phyloP scores from a whole-genome alignment of 2,888 invertebrate genomes.

The Falcaria lacertinaria region DNA sequence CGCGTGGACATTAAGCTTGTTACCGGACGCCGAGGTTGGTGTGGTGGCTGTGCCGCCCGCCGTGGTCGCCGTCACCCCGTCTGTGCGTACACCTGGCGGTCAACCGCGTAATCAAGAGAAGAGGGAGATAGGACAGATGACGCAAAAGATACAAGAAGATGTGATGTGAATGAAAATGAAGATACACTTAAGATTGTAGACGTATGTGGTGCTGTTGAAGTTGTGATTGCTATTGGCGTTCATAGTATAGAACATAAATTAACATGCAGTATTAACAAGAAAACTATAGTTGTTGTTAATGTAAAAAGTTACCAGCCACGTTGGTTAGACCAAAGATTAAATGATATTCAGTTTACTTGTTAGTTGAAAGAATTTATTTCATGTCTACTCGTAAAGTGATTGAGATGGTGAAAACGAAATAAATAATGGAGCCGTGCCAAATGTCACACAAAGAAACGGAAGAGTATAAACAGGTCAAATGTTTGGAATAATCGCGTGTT shows the following conservation, averaged over 20 bases:
- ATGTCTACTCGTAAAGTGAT: not conserved
- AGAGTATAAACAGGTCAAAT: not conserved
- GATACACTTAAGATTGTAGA: not conserved
- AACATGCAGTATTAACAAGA: no score
- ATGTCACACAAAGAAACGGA: constrained; percentile 11
- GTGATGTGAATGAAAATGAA: not conserved
- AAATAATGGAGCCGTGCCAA: constrained; percentile 28
- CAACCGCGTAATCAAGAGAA: constrained; percentile 73
- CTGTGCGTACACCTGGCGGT: constrained; percentile 81
- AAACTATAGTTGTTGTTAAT: not conserved
- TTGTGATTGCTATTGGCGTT: no score
- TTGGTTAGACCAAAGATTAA: no score
- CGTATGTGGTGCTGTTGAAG: no score
- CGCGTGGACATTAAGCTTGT: constrained; percentile 91
- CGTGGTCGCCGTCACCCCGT: constrained; percentile 67
- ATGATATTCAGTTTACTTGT: no score
- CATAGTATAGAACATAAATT: not conserved
- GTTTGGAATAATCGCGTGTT: not conserved
- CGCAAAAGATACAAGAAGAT: constrained; percentile 25
- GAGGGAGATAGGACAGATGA: constrained; percentile 62
- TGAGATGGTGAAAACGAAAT: constrained; percentile 19
- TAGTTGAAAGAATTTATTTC: not conserved
- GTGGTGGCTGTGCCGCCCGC: constrained; percentile 29
- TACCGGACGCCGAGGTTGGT: constrained; percentile 49
- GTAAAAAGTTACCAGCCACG: no score